phyloP scores from a whole-genome alignment of 2,888 invertebrate genomes.

The Lithophane leautieri region DNA sequence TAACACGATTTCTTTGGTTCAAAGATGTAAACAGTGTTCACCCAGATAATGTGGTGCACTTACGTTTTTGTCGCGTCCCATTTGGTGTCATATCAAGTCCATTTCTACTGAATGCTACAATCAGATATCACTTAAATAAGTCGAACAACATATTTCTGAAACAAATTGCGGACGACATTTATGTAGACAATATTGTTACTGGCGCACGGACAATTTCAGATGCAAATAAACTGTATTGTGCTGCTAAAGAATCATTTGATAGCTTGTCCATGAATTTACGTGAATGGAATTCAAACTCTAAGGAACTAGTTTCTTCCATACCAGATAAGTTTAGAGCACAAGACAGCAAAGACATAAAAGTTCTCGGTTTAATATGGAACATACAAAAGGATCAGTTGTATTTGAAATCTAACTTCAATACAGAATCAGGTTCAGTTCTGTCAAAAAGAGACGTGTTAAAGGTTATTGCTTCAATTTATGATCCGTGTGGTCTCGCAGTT shows the following conservation, averaged over 20 bases:
- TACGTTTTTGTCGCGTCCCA: background rate
- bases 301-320: background rate
- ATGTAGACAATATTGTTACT: background rate
- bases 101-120: constrained; percentile 4
- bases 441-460: background rate
- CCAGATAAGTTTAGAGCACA: constrained; percentile 4
- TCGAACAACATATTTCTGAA: background rate
- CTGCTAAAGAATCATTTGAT: background rate
- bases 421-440: background rate
- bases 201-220: constrained; percentile 2
- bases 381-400: background rate
- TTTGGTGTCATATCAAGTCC: constrained; percentile 15
- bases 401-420: background rate
- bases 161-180: background rate
- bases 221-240: background rate
- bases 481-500: constrained; percentile 8
- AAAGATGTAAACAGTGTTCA: background rate
- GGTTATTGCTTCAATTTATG: constrained; percentile 4
- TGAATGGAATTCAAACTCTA: background rate
- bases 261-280: background rate
- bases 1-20: background rate
- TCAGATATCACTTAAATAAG: constrained; percentile 6
- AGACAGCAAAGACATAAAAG: background rate
- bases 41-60: constrained; percentile 6
- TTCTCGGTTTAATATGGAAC: constrained; percentile 1